Evolutionary conservation across 2,888 invertebrate genomes (phyloP).

Genomic region (Volucella inanis): DNA sequence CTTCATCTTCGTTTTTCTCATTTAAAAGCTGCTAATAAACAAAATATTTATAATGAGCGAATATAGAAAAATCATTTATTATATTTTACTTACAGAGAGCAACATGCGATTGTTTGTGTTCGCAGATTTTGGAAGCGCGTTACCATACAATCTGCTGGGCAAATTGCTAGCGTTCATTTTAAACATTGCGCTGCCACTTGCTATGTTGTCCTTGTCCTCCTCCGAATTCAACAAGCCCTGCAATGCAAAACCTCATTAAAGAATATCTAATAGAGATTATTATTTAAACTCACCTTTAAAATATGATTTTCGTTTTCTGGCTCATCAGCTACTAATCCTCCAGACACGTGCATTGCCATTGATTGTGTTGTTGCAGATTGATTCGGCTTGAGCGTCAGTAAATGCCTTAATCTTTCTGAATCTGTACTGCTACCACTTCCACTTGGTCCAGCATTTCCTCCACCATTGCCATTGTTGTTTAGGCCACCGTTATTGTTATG

Average conservation of each 20-base stretch:
- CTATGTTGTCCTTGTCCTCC: constrained; percentile 81
- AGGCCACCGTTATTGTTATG: constrained; percentile 75
- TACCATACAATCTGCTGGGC: constrained; percentile 62
- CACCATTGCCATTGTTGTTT: constrained; percentile 62
- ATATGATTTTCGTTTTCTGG: constrained; percentile 80
- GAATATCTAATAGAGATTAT: neutral
- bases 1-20: constrained; percentile 91
- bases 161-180: constrained; percentile 54
- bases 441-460: constrained; percentile 50
- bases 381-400: constrained; percentile 83
- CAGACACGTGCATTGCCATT: constrained; percentile 73
- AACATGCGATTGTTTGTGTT: constrained; percentile 86
- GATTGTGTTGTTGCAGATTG: constrained; percentile 73
- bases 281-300: constrained; percentile 76
- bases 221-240: constrained; percentile 79
- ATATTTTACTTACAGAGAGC: constrained; percentile 84
- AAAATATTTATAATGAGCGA: constrained; percentile 42
- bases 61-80: neutral
- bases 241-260: constrained; percentile 38
- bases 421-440: constrained; percentile 81
- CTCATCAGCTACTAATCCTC: constrained; percentile 76
- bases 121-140: constrained; percentile 78
- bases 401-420: constrained; percentile 84
- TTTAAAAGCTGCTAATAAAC: constrained; percentile 87
- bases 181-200: constrained; percentile 67